A percentile compares a stretch with the other conserved stretches of the same genome.
Conservation (phyloP, 1,140 invertebrate genomes). For the Neodiprion fabricii region DNA sequence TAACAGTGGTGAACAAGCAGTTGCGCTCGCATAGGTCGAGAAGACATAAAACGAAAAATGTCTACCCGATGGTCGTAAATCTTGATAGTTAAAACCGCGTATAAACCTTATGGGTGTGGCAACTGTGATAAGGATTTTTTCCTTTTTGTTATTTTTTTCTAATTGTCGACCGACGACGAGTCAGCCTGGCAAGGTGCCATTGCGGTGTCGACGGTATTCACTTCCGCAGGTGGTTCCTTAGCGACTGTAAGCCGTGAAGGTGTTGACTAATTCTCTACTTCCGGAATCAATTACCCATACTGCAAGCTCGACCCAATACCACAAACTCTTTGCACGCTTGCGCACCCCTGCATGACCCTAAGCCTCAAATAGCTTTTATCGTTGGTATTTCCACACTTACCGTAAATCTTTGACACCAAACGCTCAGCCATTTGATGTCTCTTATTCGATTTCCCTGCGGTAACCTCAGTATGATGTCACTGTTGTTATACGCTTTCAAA, state of each 20-base stretch:
- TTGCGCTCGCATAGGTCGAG: too few relatives aligned
- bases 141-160: not conserved
- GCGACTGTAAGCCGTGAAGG: not conserved
- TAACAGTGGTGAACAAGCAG: too few relatives aligned
- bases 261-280: not conserved
- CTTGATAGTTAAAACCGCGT: not conserved
- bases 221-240: not conserved
- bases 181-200: not conserved
- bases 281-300: not conserved
- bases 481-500: constrained; percentile 75
- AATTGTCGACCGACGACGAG: not conserved
- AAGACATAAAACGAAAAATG: too few relatives aligned
- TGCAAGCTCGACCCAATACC: not conserved
- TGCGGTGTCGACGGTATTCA: not conserved
- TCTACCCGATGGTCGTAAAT: not conserved
- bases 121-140: not conserved
- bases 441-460: constrained; percentile 82
- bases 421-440: constrained; percentile 88
- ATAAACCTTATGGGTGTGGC: not conserved
- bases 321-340: too few relatives aligned
- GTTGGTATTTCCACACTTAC: constrained; percentile 66
- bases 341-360: too few relatives aligned
- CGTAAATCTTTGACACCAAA: constrained; percentile 89
- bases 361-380: too few relatives aligned
- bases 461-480: constrained; percentile 82